Base-by-base conservation (phyloP, 30 jellyfish, hydroid and myxozoan genomes). In the Aurelia sp. region DNA sequence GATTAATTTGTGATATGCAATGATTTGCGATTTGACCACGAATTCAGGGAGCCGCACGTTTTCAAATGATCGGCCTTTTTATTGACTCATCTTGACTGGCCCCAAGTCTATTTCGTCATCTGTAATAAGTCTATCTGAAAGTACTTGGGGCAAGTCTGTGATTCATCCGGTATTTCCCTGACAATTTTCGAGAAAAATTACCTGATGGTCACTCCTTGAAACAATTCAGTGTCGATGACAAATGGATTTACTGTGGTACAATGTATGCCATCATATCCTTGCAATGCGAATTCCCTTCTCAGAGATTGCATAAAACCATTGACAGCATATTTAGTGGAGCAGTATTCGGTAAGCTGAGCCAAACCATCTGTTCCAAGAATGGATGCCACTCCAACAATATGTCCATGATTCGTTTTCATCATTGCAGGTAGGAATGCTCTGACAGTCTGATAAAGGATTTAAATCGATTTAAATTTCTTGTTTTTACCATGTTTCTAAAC, bases 261-360 rank as follows among this genome's bases (percentile, higher is more conserved):
- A 59, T 93, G 91, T 16, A 93, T 68, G 4, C 96, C 90, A 84
- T 81, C 91, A 24, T 76, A 69, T 9, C 99, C 97, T 22, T 69
- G 73, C 63, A 70, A 35, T 13, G 33, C 85, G 4, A 94, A 31
- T 81, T 94, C 99, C 60, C 96, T 69, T 67, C 99, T 79, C 91
- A 94, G 61, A 8, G 99, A 89, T 84, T 76, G 91, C 97, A 94
- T 94, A 68, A 89, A 94, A 12, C 91, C 96, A 77, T 33, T 78
- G 9, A 85, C 97, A 64, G 99, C 99, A 73, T 77, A 89, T 71
- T 94, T 94, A 5, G 99, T 90, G 13, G 99, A 48, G 69, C 97
- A 96, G 85, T 94, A 94, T 20, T 89, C 99, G 7, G 97, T 71
- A 11, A 90, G 91, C 17, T 91, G 81, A 38, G 90, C 96, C 8